Evolutionary conservation across 1,140 invertebrate genomes (phyloP).

Genomic region (Macrosteles quadrilineatus): DNA sequence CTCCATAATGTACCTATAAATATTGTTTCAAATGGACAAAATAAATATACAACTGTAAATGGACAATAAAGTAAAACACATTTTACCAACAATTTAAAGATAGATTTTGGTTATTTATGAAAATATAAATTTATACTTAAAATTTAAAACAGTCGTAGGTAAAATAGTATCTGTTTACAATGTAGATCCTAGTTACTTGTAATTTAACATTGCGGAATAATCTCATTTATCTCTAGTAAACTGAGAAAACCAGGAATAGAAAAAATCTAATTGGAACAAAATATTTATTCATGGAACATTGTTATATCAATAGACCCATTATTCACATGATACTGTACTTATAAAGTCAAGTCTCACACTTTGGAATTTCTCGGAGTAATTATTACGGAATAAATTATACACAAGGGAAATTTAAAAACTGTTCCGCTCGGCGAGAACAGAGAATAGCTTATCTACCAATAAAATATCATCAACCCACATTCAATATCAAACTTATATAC

Average conservation of each 20-base stretch:
- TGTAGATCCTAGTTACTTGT: too few relatives aligned
- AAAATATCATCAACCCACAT: background rate
- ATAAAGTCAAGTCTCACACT: constrained; percentile 5
- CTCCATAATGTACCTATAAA: too few relatives aligned
- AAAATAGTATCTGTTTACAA: too few relatives aligned
- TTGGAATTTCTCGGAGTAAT: constrained; percentile 22
- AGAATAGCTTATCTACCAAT: background rate
- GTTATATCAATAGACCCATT: background rate
- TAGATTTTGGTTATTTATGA: too few relatives aligned
- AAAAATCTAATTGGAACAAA: constrained; percentile 13
- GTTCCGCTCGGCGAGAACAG: background rate
- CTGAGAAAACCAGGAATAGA: background rate
- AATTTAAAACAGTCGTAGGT: too few relatives aligned
- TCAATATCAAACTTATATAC: background rate
- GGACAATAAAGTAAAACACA: too few relatives aligned
- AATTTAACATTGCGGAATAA: too few relatives aligned
- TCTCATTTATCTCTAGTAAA: too few relatives aligned
- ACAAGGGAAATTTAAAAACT: constrained; percentile 10
- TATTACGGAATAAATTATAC: constrained; percentile 11
- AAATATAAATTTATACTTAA: too few relatives aligned
- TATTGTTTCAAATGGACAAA: too few relatives aligned
- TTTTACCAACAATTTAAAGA: too few relatives aligned
- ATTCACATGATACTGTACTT: background rate
- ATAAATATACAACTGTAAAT: too few relatives aligned
- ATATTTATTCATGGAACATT: constrained; percentile 25